phyloP scores from a whole-genome alignment of 2,113 vertebrate species.

The Dicerorhinus sumatrensis region DNA sequence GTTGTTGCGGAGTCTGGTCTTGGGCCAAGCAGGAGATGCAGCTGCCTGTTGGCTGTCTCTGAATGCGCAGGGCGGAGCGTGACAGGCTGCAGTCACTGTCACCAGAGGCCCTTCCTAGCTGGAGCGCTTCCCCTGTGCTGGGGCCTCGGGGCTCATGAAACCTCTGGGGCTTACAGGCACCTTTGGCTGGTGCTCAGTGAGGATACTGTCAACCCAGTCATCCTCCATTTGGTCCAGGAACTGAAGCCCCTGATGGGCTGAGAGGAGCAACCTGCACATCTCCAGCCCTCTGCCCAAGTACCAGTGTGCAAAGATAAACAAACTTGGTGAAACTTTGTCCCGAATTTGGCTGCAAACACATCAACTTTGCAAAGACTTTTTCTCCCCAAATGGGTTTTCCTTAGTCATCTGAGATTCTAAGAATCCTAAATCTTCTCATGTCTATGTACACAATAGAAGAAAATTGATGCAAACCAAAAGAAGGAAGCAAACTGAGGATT shows the following conservation, averaged over 20 bases:
- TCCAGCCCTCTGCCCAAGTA: rapidly evolving
- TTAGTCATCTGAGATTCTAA: not conserved
- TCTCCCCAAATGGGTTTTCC: no score
- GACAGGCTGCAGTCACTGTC: rapidly evolving
- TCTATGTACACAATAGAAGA: rapidly evolving
- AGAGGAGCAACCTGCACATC: rapidly evolving
- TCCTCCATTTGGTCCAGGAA: not conserved
- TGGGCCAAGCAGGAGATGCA: rapidly evolving
- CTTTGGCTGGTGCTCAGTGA: rapidly evolving
- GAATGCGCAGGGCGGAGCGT: not conserved
- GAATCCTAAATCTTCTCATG: no score
- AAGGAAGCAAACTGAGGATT: not conserved
- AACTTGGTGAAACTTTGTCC: not conserved
- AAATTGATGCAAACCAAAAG: not conserved
- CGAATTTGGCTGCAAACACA: rapidly evolving
- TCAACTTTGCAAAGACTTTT: not conserved
- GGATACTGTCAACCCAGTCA: rapidly evolving
- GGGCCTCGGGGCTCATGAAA: rapidly evolving
- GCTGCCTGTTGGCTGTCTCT: rapidly evolving
- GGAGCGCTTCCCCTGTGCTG: not conserved
- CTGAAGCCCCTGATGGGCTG: not conserved
- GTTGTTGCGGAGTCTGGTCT: no score
- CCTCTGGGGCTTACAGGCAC: not conserved
- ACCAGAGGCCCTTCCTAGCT: rapidly evolving
- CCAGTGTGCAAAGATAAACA: rapidly evolving